Percentiles rank a stretch among this genome's conserved stretches.
Evolutionary conservation across 1,140 invertebrate species (phyloP).

Genomic region (Pomacea maculata): DNA sequence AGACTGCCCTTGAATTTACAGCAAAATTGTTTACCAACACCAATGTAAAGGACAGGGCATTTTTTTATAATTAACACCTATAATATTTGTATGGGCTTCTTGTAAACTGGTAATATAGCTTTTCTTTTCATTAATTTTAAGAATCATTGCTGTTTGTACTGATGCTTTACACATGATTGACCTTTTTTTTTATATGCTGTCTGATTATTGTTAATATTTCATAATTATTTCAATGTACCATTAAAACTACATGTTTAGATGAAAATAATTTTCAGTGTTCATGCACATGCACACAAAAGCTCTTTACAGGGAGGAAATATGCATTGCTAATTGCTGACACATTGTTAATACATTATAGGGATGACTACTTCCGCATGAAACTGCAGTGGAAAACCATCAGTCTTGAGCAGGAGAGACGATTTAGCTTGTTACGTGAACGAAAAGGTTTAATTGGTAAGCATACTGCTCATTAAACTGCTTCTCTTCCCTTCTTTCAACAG

Average conservation of each 20-base stretch:
- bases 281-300: neutral
- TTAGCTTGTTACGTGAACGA: constrained; percentile 87
- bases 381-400: constrained; percentile 94
- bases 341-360: constrained; percentile 57
- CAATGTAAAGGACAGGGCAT: no score
- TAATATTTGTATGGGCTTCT: no score
- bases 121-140: no score
- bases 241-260: neutral
- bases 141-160: no score
- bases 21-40: no score
- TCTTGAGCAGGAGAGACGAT: constrained; percentile 84
- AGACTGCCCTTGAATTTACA: no score
- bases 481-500: neutral
- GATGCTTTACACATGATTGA: no score
- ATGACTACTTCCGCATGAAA: constrained; percentile 96
- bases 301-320: neutral
- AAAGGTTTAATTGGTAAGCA: constrained; percentile 88
- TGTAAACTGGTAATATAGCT: no score
- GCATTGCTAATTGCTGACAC: neutral
- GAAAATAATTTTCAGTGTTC: no score
- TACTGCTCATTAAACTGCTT: neutral
- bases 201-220: neutral
- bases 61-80: no score
- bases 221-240: neutral
- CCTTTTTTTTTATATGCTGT: neutral